Percentiles rank a stretch among this genome's conserved stretches.
Evolutionary conservation across 2,797 vertebrate species (phyloP).

Genomic region (Danio jaintianensis): DNA sequence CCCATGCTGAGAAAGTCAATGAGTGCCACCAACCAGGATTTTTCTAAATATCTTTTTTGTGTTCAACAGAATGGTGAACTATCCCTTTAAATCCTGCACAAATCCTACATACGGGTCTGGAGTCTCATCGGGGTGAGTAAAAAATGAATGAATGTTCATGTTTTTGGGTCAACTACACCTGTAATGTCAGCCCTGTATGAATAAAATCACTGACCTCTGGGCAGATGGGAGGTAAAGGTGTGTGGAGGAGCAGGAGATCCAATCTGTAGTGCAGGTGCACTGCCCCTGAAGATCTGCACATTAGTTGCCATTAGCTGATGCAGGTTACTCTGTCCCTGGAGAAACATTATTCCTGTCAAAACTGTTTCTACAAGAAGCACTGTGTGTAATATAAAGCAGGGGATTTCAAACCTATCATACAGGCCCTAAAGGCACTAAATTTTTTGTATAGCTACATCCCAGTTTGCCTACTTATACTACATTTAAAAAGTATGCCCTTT

Average conservation of each 20-base stretch:
- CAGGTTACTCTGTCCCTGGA: slow-evolving; percentile 92
- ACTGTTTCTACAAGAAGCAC: not conserved
- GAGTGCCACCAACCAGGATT: not conserved
- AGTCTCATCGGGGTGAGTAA: not conserved
- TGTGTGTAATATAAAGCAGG: not conserved
- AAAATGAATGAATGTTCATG: not conserved
- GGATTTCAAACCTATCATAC: too few relatives aligned
- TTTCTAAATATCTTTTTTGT: not conserved
- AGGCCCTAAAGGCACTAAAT: too few relatives aligned
- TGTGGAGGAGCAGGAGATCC: slow-evolving; percentile 80
- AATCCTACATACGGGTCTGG: not conserved
- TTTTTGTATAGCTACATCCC: too few relatives aligned
- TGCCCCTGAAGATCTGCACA: slow-evolving; percentile 93
- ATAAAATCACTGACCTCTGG: slow-evolving; percentile 83
- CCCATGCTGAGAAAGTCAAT: not conserved
- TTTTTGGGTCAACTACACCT: not conserved
- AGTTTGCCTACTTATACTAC: too few relatives aligned
- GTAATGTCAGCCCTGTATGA: not conserved
- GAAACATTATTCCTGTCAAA: slow-evolving; percentile 23
- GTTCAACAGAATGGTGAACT: not conserved
- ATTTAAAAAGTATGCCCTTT: too few relatives aligned
- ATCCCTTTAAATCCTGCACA: too few relatives aligned
- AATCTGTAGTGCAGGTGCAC: slow-evolving; percentile 88
- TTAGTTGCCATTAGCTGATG: slow-evolving; percentile 96
- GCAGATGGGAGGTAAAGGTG: slow-evolving; percentile 89